Conservation (phyloP, 2,797 vertebrate genomes). For the Aplochiton taeniatus region DNA sequence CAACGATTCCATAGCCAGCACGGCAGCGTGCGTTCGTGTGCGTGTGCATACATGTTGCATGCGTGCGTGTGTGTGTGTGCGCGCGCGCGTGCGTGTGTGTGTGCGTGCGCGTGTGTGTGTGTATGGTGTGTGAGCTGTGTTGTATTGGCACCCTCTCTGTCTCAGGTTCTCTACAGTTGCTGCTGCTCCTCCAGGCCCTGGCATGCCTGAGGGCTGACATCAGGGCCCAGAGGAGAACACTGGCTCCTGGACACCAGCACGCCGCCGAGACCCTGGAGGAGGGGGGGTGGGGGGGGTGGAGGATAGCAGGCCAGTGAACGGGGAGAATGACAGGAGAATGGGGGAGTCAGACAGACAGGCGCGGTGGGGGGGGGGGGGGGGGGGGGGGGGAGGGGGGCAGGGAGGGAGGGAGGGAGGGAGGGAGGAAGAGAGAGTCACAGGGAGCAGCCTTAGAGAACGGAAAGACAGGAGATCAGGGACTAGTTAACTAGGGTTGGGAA, state of each 20-base stretch:
- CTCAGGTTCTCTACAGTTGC: constrained; percentile 79
- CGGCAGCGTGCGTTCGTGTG: neutral
- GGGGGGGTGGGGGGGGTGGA: neutral
- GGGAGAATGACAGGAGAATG: neutral
- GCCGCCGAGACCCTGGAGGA: too few species aligned
- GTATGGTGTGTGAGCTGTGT: constrained; percentile 17
- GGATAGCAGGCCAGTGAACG: neutral
- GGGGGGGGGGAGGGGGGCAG: constrained; percentile 3
- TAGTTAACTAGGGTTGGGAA: neutral
- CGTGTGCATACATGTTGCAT: neutral
- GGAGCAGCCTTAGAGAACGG: neutral
- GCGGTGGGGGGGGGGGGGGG: constrained; percentile 1
- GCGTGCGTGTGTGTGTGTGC: constrained; percentile 1
- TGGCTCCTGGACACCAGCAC: constrained; percentile 28
- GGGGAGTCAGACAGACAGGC: neutral
- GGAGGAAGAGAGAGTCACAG: constrained; percentile 14
- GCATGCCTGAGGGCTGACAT: constrained; percentile 79
- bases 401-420: constrained; percentile 5
- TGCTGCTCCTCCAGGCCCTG: constrained; percentile 73
- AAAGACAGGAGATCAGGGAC: neutral
- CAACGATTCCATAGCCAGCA: too few species aligned
- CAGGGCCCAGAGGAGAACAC: constrained; percentile 68
- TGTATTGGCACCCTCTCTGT: constrained; percentile 51
- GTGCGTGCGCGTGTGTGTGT: constrained; percentile 25
- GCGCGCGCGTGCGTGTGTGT: constrained; percentile 17